Base-by-base conservation (phyloP, 2,888 invertebrate species). In the Limnephilus auricula region DNA sequence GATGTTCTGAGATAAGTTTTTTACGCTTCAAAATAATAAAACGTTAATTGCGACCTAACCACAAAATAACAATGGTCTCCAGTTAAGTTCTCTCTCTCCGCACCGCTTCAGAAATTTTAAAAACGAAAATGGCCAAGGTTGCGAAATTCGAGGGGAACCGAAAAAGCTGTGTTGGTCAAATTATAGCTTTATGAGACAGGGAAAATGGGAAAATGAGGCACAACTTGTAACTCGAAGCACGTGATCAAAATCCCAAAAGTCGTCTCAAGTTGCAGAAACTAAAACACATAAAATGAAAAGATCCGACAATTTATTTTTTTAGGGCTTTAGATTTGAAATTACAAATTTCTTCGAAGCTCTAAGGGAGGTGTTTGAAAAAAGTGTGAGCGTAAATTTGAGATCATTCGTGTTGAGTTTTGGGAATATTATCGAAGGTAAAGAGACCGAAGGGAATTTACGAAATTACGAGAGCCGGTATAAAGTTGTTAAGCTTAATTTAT, bases 111-210 rank as follows among this genome's bases (percentile, higher is more conserved):
- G 25, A 65, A 65, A n/a, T 65, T n/a, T 65, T 65, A 9, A 6
- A 65, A 65, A 65, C 6, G 25, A 65, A 65, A 65, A 25, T 65
- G 65, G 25, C 65, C 65, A n/a, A 25, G 65, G 25, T 65, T 65
- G 65, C 65, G 9, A 65, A 65, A 65, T n/a, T 65, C n/a, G 65
- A 65, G 65, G n/a, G 65, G 65, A 65, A 65, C 65, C 65, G 65
- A 65, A 65, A 65, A 65, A 65, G 65, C 65, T 65, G 65, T 65
- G 65, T 65, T 65, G 65, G 65, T 65, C 65, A 65, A 65, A 65
- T 65, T 65, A 65, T n/a, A n/a, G 65, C 65, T 65, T 65, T 65
- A 65, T 65, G 65, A 65, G 65, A n/a, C 65, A 65, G 65, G 65
- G 65, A 65, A 65, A 65, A 65, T 65, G 65, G 65, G 65, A 65